Base-by-base conservation (phyloP, 2,888 invertebrate genomes). In the Tenthredo scrophulariae region DNA sequence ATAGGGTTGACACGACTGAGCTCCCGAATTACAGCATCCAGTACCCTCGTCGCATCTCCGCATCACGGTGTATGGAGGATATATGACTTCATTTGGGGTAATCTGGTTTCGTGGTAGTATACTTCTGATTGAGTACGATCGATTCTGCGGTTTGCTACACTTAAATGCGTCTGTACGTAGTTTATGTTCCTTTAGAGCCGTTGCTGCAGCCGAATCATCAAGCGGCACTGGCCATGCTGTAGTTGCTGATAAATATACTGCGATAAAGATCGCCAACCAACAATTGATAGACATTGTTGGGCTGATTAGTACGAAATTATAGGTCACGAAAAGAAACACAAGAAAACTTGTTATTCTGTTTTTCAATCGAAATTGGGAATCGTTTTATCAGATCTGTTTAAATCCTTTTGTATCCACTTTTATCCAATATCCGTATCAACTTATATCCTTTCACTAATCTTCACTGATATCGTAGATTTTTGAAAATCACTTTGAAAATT, bases 31-130 rank as follows among this genome's bases (percentile, higher is more conserved):
- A 75, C 93, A 93, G 65, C 92, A 93, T 2, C 93, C 93, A 1
- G 92, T 87, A n/a, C 91, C 89, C 5, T 85, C 86, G 84, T 93
- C 93, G 86, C 93, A 93, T 29, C 91, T 89, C 22, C 88, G 88
- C 15, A 91, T 37, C 1, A 91, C 88, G 0, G 91, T 87, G 70
- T 90, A 91, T 5, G 87, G 67, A 15, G 91, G 91, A 7, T 84
- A 86, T 43, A 58, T 22, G 3, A 13, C 9, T 33, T 54, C 50
- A 40, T 26, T 43, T 29, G 46, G 3, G 46, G 29, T 87, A 86
- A 0, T 86, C 85, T n/a, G 84, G 87, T n/a, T 89, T 88, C 0
- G 86, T 87, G 0, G 87, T 86, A 90, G 85, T 58, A 91, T 37
- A 43, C 91, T 90, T 10, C 46, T 85, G 40, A 91, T 77, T 70